Evolutionary conservation across 1,140 invertebrate species (phyloP), one percentile per base, ranked within the genome.

Genomic region (Ylistrum balloti): DNA sequence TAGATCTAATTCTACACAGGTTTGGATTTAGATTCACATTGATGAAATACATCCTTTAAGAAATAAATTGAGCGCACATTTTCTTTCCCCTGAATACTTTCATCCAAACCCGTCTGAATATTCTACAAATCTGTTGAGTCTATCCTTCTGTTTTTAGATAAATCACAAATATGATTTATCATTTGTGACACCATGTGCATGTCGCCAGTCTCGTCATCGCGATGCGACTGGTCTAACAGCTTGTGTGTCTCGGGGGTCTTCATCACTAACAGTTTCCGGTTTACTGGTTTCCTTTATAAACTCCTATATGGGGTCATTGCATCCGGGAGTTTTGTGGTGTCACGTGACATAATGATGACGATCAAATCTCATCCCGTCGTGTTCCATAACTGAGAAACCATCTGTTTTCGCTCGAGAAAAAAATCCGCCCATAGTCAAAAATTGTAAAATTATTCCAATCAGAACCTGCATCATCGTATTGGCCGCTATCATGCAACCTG

Each of bases 281-380:
- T 74, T 74, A 28, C 56, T n/a, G 56, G 28, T 74, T 74, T 74
- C 56, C n/a, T 74, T 74, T 74, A 74, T 28, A 28, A 74, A 28
- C 56, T 28, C 22, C 22, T 74, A n/a, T n/a, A 28, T 74, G 22
- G 56, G 56, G 56, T 74, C 56, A 74, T 74, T 74, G 13, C 56
- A 74, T 74, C 56, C 56, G 56, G 56, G 56, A 74, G 22, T n/a
- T 74, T 74, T 74, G 56, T 74, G 56, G 56, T 74, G 56, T 74
- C 56, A 74, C 56, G 56, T 74, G 56, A 74, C 56, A 74, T 74
- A 74, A 74, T 28, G 56, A 28, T 11, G 56, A 74, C 56, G 56
- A 74, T 74, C 56, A 74, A 74, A 74, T 74, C 56, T 74, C 56
- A 11, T 74, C 56, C 56, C 22, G 56, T 28, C 56, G 56, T 28